Base-by-base conservation (phyloP, 1,140 invertebrate genomes). In the Zaprionus ornatus region DNA sequence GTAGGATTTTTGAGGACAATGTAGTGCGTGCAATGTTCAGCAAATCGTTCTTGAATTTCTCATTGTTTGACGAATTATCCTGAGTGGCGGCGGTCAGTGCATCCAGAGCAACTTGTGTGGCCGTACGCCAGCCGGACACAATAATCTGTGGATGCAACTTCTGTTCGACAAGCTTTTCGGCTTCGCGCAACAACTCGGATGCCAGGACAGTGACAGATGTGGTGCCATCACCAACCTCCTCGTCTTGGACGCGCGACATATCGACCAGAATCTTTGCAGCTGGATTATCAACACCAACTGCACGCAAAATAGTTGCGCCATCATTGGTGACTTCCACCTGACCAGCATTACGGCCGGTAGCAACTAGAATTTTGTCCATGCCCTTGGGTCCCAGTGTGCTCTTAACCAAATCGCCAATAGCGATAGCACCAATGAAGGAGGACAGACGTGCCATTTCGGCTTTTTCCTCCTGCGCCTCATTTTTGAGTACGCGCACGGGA, bases 191-290 rank as follows among this genome's bases (percentile, higher is more conserved):
- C 17, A 99, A 93, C 94, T 99, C 99, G 76, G 98, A 96, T 88
- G 99, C 99, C 62, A 99, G 93, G 21, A 99, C 99, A 63, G 98
- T 98, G 1, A 99, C 99, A 19, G 98, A 99, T 37, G 99, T 99
- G 45, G 99, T 99, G 29, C 99, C 99, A 95, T 99, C 99, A 60
- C 99, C 99, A 82, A 99, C 99, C 95, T 99, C 99, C 93, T 99
- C 98, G 94, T 99, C 99, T 93, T 99, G 99, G 9, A 99, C 98
- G 94, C 98, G 97, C 3, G 98, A 99, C 95, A 99, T 99, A 79
- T 99, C 98, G 19, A 99, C 98, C 29, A 99, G 94, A 91, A 99
- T 98, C 94, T 99, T 99, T 3, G 99, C 99, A 32, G 99, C 99
- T 57, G 99, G 98, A 94, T 99, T 99, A 92, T 99, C 99, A 23